Evolutionary conservation across 2,113 vertebrate genomes (phyloP), one percentile per base, ranked within the genome.

Genomic region (Columbina picui): DNA sequence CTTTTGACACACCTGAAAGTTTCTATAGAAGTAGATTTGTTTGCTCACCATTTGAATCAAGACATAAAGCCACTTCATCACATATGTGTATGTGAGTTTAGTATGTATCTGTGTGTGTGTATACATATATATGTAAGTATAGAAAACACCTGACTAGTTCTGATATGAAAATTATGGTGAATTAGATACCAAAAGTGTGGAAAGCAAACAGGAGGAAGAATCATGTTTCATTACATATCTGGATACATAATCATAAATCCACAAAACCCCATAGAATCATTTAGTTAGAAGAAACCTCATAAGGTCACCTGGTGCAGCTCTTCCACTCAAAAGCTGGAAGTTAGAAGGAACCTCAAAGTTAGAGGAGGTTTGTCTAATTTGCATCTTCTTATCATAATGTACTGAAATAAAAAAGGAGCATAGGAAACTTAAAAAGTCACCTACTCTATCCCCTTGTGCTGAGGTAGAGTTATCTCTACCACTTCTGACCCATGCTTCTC

Each of bases 81-180:
- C 19, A 32, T 14, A 27, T 5, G 3, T 23, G 4, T 32, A 32
- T 0, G 0, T 50, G 17, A 57, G 12, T 50, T 12, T 49, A 20
- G 4, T 38, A 6, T 52, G 26, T 18, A 36, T 65, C 23, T 78
- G 8, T 55, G 19, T 12, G 11, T 45, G 6, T 27, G 19, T 55
- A 6, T 19, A 26, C 22, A 49, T 49, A 26, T 8, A 29, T 21
- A 25, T 11, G 11, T 45, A 25, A 2, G 22, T 9, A 29, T 4
- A 86, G 13, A 60, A 88, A 90, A 49, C 12, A n/a, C 11, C 29
- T 79, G 29, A 64, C 12, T 43, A 63, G 43, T 12, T 78, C 4
- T 49, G 18, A 39, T 29, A 57, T 1, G 6, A 69, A 92, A 85
- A 65, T 39, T 3, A 16, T 61, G 22, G 20, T 11, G 69, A 64